These are phyloP conservation scores for Apogon hyalosoma DNA, from an alignment of 2,797 vertebrate species.

Conservation along the genomic window DNA sequence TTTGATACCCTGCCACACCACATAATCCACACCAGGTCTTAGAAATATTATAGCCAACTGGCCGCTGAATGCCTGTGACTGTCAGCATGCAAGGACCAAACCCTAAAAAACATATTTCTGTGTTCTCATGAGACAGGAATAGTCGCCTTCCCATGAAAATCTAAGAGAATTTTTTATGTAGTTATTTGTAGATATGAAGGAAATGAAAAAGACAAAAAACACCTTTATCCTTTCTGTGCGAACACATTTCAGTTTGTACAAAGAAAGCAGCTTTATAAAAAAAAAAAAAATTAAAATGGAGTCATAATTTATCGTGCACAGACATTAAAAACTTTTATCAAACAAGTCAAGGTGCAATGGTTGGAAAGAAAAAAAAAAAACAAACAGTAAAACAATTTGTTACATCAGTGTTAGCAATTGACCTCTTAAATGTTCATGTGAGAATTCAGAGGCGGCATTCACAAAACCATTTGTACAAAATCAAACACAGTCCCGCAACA, in stretches of 20 bases:
- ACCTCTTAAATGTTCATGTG: conserved; percentile 9
- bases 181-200: not conserved
- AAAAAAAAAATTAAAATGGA: not conserved
- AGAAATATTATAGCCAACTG: conserved; percentile 67
- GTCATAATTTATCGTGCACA: not conserved
- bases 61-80: conserved; percentile 42
- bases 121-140: conserved; percentile 2
- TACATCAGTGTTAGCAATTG: conserved; percentile 15
- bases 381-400: conserved; percentile 1
- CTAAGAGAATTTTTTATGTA: not conserved
- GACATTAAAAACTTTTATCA: conserved; percentile 1
- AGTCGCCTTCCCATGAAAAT: conserved; percentile 8
- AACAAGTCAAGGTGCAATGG: not conserved
- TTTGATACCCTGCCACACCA: conserved; percentile 67
- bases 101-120: conserved; percentile 21
- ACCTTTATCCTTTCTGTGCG: not conserved
- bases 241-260: not conserved
- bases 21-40: conserved; percentile 63
- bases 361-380: not conserved
- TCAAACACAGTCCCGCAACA: not conserved
- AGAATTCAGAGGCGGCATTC: conserved; percentile 7
- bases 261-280: not conserved
- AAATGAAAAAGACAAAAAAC: conserved; percentile 4
- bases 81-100: conserved; percentile 35
- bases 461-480: conserved; percentile 8